Evolutionary conservation across 1,140 invertebrate genomes (phyloP).

Genomic region (Eriosoma lanigerum): DNA sequence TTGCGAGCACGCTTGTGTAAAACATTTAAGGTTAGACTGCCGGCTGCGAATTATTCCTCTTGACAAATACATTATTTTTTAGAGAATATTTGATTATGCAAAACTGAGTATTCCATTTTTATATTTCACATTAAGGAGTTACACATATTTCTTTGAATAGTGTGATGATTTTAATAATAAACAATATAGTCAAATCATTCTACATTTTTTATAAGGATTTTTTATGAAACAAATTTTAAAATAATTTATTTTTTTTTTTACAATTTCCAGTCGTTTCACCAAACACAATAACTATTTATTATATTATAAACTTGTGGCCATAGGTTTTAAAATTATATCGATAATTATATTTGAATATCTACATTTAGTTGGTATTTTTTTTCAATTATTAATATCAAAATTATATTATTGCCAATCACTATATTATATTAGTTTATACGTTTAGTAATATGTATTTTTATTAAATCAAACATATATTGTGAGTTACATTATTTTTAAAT

Average conservation of each 20-base stretch:
- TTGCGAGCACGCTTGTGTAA: not conserved
- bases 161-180: slow-evolving; percentile 31
- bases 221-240: not conserved
- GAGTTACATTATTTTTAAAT: too few relatives aligned
- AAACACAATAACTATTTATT: too few relatives aligned
- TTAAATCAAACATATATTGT: too few relatives aligned
- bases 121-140: slow-evolving; percentile 19
- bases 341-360: too few relatives aligned
- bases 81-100: slow-evolving; percentile 40
- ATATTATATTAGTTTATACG: too few relatives aligned
- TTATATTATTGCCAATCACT: too few relatives aligned
- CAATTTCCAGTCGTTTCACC: too few relatives aligned
- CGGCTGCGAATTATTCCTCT: slow-evolving; percentile 11
- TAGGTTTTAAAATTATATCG: too few relatives aligned
- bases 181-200: slow-evolving; percentile 20
- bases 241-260: not conserved
- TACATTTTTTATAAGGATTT: not conserved
- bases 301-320: too few relatives aligned
- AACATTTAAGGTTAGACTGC: not conserved
- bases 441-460: too few relatives aligned
- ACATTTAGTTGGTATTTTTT: too few relatives aligned
- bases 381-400: too few relatives aligned
- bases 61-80: slow-evolving; percentile 22
- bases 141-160: slow-evolving; percentile 27
- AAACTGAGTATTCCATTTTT: slow-evolving; percentile 23